A percentile compares a stretch with the other conserved stretches of the same genome.
These are phyloP conservation scores for Melitaea cinxia DNA, from an alignment of 1,140 invertebrate genomes.

Conservation along the genomic window DNA sequence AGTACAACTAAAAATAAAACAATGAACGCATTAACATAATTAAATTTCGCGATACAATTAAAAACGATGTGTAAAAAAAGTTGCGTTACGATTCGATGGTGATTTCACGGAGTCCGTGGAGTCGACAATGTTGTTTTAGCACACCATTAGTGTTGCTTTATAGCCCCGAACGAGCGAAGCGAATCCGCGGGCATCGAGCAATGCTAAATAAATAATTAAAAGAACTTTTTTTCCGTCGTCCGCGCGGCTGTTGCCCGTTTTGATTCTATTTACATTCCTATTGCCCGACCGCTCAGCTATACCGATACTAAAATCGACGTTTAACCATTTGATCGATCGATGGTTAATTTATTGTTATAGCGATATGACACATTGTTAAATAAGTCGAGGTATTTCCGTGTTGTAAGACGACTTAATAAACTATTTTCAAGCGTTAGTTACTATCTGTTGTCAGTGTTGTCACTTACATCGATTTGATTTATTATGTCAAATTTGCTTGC, in stretches of 20 bases:
- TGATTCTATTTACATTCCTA: conserved; percentile 68
- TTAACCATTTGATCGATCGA: neutral
- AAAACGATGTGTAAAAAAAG: neutral
- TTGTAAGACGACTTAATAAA: too few species aligned
- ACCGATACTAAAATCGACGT: too few species aligned
- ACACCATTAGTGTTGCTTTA: conserved; percentile 22
- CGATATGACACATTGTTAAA: too few species aligned
- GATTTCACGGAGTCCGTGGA: conserved; percentile 3
- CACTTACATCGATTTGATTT: too few species aligned
- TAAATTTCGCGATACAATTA: neutral
- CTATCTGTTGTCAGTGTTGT: too few species aligned
- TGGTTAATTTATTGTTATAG: neutral
- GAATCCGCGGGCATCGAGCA: conserved; percentile 28
- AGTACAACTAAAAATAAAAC: neutral
- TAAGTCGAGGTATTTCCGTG: too few species aligned
- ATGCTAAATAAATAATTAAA: conserved; percentile 57
- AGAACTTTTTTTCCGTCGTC: conserved; percentile 43
- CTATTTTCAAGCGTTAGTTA: too few species aligned
- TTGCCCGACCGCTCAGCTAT: conserved; percentile 36
- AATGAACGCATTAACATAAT: neutral
- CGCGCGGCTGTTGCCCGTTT: conserved; percentile 49
- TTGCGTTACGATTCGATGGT: neutral
- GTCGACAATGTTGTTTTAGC: conserved; percentile 25
- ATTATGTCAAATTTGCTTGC: too few species aligned
- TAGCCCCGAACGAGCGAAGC: conserved; percentile 18